Evolutionary conservation across 2,797 vertebrate species (phyloP).

Genomic region (Meda fulgida): DNA sequence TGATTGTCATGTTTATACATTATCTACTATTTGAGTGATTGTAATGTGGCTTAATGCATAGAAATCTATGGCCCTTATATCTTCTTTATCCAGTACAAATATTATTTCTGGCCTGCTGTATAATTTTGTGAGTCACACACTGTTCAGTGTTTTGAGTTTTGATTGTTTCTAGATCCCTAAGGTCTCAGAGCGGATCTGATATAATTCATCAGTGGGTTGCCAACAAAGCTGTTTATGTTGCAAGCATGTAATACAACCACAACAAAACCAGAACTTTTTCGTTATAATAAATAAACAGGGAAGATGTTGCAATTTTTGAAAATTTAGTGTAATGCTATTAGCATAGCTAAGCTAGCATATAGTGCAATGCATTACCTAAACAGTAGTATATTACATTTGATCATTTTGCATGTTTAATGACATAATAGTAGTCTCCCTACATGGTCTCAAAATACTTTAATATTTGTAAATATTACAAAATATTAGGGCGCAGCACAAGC

Average conservation of each 20-base stretch:
- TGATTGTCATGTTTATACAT: not conserved
- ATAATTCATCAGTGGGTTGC: constrained; percentile 34
- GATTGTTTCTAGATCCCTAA: constrained; percentile 14
- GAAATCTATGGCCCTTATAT: not conserved
- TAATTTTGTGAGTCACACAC: constrained; percentile 21
- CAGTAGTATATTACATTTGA: not conserved
- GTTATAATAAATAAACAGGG: not conserved
- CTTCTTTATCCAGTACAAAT: constrained; percentile 1
- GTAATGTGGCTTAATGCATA: constrained; percentile 5
- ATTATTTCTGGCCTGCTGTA: not conserved
- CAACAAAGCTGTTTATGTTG: not conserved
- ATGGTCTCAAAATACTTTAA: not conserved
- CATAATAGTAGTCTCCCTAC: too few relatives aligned
- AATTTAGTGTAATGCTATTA: not conserved
- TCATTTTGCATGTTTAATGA: not conserved
- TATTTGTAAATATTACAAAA: not conserved
- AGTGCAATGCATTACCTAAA: not conserved
- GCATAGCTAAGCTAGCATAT: not conserved
- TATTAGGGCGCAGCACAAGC: too few relatives aligned
- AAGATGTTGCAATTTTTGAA: not conserved
- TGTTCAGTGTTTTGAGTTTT: constrained; percentile 15
- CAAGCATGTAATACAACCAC: not conserved
- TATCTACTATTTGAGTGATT: not conserved
- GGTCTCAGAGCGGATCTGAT: constrained; percentile 15
- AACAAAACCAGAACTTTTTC: not conserved